phyloP scores from a whole-genome alignment of 1,140 invertebrate species.

The Nasonia longicornis region DNA sequence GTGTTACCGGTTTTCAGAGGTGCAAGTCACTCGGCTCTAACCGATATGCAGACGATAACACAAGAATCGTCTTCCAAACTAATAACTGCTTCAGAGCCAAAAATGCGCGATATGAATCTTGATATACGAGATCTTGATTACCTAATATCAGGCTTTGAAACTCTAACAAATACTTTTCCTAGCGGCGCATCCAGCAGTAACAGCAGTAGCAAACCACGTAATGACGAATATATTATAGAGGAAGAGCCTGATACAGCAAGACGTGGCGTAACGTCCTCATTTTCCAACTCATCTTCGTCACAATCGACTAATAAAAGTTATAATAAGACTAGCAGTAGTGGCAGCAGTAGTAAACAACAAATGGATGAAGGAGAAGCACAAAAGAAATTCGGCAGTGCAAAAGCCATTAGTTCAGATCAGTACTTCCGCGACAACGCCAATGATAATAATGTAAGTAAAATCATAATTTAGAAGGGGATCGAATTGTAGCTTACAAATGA shows the following conservation, averaged over 20 bases:
- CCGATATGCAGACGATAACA: constrained; percentile 93
- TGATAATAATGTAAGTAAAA: constrained; percentile 72
- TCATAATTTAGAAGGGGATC: constrained; percentile 56
- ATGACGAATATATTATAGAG: constrained; percentile 61
- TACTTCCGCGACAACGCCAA: constrained; percentile 84
- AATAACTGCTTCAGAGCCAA: constrained; percentile 57
- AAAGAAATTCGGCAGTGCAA: constrained; percentile 96
- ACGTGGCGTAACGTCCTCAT: constrained; percentile 51
- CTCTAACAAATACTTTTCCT: constrained; percentile 28
- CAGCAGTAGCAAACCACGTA: constrained; percentile 50
- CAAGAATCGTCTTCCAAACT: constrained; percentile 75
- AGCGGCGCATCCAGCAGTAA: constrained; percentile 25
- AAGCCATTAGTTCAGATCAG: constrained; percentile 97
- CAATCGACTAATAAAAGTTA: constrained; percentile 33
- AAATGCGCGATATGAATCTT: constrained; percentile 53
- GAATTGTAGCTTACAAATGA: constrained; percentile 25
- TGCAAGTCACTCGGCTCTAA: constrained; percentile 92
- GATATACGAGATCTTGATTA: constrained; percentile 49
- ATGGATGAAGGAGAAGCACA: constrained; percentile 77
- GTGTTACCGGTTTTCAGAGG: constrained; percentile 70
- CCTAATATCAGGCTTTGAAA: constrained; percentile 41
- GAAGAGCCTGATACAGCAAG: constrained; percentile 61
- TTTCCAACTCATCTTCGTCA: constrained; percentile 39
- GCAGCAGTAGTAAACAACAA: constrained; percentile 1
- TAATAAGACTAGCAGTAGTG: constrained; percentile 16